A percentile compares a stretch with the other conserved stretches of the same genome.
These are phyloP conservation scores for Bucorvus abyssinicus DNA, from an alignment of 2,797 vertebrate genomes.

Conservation along the genomic window DNA sequence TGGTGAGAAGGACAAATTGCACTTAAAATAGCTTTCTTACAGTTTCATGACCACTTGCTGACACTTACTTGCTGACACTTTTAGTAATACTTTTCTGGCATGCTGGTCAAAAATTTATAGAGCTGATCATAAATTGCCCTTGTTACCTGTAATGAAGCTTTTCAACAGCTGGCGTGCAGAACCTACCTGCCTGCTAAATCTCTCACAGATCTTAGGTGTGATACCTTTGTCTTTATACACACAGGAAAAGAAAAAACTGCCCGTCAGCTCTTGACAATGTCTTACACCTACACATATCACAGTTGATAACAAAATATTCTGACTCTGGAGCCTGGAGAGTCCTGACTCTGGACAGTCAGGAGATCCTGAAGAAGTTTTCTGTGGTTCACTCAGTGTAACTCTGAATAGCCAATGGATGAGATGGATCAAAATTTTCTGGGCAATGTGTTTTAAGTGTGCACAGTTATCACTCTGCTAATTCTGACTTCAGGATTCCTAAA, in stretches of 20 bases:
- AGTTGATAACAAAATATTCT: neutral
- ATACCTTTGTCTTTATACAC: neutral
- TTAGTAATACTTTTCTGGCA: neutral
- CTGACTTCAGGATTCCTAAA: neutral
- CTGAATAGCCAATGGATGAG: neutral
- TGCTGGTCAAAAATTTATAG: neutral
- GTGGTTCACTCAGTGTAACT: neutral
- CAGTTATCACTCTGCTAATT: neutral
- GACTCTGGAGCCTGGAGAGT: too few relatives aligned
- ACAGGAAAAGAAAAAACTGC: neutral
- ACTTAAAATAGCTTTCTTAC: neutral
- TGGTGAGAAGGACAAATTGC: neutral
- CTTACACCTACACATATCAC: neutral
- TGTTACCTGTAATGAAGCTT: neutral
- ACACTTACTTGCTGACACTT: neutral
- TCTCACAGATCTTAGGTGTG: neutral
- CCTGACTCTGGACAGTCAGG: too few relatives aligned
- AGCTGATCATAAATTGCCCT: neutral
- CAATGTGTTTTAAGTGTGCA: neutral
- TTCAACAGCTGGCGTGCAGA: neutral
- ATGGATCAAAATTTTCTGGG: neutral
- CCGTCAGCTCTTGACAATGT: neutral
- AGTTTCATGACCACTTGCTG: neutral
- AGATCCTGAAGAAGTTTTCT: neutral
- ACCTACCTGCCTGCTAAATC: neutral